Conservation (phyloP, 2,113 vertebrate species). For the Phodopus roborovskii region DNA sequence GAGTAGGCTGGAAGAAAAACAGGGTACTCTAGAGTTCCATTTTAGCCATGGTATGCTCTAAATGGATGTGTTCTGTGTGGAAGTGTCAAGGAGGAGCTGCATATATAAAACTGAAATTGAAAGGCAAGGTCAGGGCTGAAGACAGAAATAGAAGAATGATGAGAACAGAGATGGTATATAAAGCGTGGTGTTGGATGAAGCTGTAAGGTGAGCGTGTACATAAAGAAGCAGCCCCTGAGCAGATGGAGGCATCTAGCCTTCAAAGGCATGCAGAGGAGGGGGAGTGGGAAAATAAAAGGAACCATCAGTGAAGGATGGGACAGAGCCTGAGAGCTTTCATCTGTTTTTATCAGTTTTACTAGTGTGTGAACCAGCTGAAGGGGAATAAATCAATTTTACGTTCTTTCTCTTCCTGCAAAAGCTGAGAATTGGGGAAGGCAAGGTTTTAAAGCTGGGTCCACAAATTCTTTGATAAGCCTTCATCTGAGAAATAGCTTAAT, state of each 20-base stretch:
- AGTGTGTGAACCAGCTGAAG: slow-evolving; percentile 49
- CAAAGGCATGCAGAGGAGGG: background rate
- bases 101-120: slow-evolving; percentile 2
- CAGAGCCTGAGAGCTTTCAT: background rate
- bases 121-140: slow-evolving; percentile 27
- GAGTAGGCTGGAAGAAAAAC: background rate
- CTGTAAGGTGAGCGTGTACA: background rate
- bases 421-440: background rate
- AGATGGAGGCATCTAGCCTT: background rate
- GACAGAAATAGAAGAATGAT: slow-evolving; percentile 19
- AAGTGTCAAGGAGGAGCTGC: background rate
- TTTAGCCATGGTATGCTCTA: background rate
- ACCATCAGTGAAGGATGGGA: background rate
- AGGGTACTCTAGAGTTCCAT: background rate
- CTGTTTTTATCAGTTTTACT: slow-evolving; percentile 50
- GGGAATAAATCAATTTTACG: slow-evolving; percentile 46
- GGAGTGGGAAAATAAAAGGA: background rate
- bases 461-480: background rate
- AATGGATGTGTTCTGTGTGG: background rate
- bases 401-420: slow-evolving; percentile 32
- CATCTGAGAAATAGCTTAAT: background rate
- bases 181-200: background rate
- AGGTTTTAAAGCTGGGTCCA: background rate
- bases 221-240: background rate
- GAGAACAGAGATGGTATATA: background rate